Conservation (phyloP, 2,797 vertebrate genomes). For the Pseudochirops cupreus region DNA sequence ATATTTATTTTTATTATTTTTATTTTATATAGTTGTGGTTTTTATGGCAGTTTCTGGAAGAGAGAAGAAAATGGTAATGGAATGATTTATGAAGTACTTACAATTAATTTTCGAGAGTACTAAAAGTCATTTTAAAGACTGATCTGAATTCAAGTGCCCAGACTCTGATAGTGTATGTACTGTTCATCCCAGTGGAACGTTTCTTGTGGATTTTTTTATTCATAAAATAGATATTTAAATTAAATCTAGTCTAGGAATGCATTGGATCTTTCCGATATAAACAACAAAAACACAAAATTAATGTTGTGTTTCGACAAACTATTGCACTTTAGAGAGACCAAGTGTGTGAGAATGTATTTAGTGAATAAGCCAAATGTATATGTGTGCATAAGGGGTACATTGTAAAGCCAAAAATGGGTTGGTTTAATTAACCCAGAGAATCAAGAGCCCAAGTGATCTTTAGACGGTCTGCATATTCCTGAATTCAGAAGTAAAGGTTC, state of each 20-base stretch:
- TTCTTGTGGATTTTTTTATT: conserved; percentile 28
- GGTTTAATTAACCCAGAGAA: neutral
- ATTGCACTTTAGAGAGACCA: neutral
- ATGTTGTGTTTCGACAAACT: conserved; percentile 38
- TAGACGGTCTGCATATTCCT: conserved; percentile 32
- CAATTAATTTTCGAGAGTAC: conserved; percentile 15
- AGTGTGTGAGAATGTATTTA: neutral
- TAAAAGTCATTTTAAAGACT: conserved; percentile 34
- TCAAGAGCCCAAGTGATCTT: neutral
- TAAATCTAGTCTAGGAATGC: conserved; percentile 22
- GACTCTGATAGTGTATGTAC: neutral
- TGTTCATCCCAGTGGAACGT: neutral
- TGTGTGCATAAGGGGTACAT: conserved; percentile 13
- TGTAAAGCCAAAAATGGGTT: conserved; percentile 15
- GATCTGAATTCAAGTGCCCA: conserved; percentile 6
- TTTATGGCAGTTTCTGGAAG: conserved; percentile 42
- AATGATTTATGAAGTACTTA: conserved; percentile 2
- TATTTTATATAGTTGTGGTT: conserved; percentile 28
- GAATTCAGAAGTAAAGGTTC: conserved; percentile 36
- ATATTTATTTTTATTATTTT: conserved; percentile 27
- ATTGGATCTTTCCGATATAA: conserved; percentile 10
- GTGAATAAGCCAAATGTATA: neutral
- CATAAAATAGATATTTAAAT: conserved; percentile 39
- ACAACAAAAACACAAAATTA: conserved; percentile 23
- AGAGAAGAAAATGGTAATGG: conserved; percentile 32